Base-by-base conservation (phyloP, 2,888 invertebrate genomes). In the Panzeria rudis region DNA sequence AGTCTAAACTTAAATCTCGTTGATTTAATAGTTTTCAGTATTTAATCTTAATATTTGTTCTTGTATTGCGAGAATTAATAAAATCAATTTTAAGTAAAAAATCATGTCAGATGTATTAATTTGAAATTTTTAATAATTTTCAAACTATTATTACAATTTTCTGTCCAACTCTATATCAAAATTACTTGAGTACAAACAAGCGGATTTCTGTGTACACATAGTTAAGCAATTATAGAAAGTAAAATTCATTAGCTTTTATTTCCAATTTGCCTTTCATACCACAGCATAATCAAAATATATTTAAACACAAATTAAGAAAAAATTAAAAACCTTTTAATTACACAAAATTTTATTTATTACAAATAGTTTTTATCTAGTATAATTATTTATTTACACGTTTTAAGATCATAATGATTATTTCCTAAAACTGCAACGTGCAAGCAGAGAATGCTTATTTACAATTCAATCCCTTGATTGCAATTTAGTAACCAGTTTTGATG, bases 401-500 rank as follows among this genome's bases (percentile, higher is more conserved):
- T 5, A n/a, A 41, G 6, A 23, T 29, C 23, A 8, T 68, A 23
- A 61, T 13, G 3, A 25, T 0, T 17, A 11, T 61, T 62, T 52
- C 56, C 52, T 61, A 61, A 41, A 35, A 69, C 0, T 38, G 25
- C 41, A 50, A 35, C 32, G 11, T 62, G 13, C 15, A 25, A 35
- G n/a, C 17, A 5, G 35, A 73, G 7, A 61, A 64, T 15, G 9
- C n/a, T n/a, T n/a, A n/a, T 47, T 32, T 32, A 59, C 20, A 61
- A 41, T 59, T 47, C 50, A 66, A 35, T 59, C 44, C 41, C 54
- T 71, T 71, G n/a, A 52, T 62, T 69, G 23, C 41, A 62, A 32
- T 71, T 71, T 32, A 32, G 54, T 72, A 79, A 79, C 56, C 54
- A 64, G 79, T 79, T 79, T 72, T 72, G 44, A 1, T 15, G 23